Base-by-base conservation (phyloP, 2,797 vertebrate genomes). In the Bradypodion pumilum region DNA sequence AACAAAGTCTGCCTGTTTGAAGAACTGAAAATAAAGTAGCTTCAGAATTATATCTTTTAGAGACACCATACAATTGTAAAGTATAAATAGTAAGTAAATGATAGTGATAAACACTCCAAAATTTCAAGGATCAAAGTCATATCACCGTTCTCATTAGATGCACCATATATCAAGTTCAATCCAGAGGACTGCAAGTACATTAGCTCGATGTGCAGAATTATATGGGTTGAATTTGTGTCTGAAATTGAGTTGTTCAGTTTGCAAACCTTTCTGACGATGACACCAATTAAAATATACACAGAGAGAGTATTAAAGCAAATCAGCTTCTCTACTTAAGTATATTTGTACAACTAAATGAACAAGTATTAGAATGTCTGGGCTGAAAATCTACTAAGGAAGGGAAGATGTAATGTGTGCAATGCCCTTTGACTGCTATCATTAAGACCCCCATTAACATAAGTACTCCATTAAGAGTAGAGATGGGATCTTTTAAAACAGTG, bases 71-170 rank as follows among this genome's bases (percentile, higher is more conserved):
- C 66, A 82, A 81, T 86, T 90, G 89, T 46, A 84, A 85, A 90
- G n/a, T 69, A 88, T 91, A 88, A 89, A 90, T 85, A 90, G 86
- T 66, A 85, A 84, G 85, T 56, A 56, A 19, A 70, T 42, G 83
- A 78, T 59, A 75, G 7, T 46, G 86, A 87, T 59, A 86, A 90
- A 90, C 29, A 66, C 13, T 12, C 9, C 0, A 8, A 87, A 78
- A 16, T 65, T 85, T 21, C 78, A 72, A 65, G 78, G 70, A n/a
- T 37, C 70, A 44, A 56, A 86, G 44, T 32, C 37, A 32, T 73
- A 62, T 32, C 44, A 69, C 12, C 27, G 73, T 16, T 40, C 49
- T 40, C 16, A 66, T 81, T 15, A 72, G 29, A 32, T 59, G 52
- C 25, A 42, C 4, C 46, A n/a, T 60, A 16, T 16, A 56, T 52